phyloP scores from a whole-genome alignment of 2,113 vertebrate species.

The Thymallus thymallus region DNA sequence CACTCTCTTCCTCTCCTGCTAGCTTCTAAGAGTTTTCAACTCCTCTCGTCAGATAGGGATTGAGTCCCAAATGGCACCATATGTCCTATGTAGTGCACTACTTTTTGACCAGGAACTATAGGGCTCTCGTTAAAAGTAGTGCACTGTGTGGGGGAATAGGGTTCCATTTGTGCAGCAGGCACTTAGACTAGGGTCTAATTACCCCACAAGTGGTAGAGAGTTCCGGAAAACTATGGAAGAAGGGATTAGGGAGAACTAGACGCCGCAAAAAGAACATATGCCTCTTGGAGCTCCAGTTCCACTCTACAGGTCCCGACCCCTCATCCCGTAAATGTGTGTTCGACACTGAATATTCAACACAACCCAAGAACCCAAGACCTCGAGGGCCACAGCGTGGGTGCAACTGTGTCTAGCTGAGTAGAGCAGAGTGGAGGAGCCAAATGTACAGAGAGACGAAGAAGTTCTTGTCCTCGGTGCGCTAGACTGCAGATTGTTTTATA shows the following conservation, averaged over 20 bases:
- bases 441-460: slow-evolving; percentile 1
- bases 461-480: background rate
- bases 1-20: too few species aligned
- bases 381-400: too few species aligned
- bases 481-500: background rate
- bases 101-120: too few species aligned
- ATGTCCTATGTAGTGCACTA: too few species aligned
- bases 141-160: too few species aligned
- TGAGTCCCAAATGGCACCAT: too few species aligned
- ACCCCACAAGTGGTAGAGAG: background rate
- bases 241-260: background rate
- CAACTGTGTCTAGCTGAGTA: slow-evolving; percentile 1
- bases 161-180: too few species aligned
- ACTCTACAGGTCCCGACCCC: slow-evolving; percentile 14
- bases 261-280: background rate
- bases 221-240: background rate
- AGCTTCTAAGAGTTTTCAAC: too few species aligned
- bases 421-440: background rate
- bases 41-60: too few species aligned
- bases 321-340: slow-evolving; percentile 19
- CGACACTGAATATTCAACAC: background rate
- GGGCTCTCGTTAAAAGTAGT: too few species aligned
- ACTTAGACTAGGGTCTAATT: background rate
- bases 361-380: background rate
- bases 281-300: slow-evolving; percentile 4